Evolutionary conservation across 2,888 invertebrate genomes (phyloP).

Genomic region (Anoplius nigerrimus): DNA sequence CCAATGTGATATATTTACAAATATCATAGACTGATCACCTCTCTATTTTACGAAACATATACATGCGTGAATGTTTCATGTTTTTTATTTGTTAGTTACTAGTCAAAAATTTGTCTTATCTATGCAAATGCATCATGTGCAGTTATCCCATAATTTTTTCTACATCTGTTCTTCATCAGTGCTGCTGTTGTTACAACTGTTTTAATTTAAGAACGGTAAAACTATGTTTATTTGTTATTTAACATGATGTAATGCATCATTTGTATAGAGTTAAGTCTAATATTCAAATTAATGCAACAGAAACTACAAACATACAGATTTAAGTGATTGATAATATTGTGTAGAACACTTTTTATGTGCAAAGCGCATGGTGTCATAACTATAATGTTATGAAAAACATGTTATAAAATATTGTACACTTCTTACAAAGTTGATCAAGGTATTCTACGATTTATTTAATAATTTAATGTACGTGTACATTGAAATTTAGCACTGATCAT

Average conservation of each 20-base stretch:
- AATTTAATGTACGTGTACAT: constrained; percentile 7
- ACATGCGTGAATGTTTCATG: constrained; percentile 5
- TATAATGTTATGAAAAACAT: constrained; percentile 12
- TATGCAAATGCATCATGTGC: not conserved
- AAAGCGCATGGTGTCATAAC: not conserved
- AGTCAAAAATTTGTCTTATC: not conserved
- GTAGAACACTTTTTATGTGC: constrained; percentile 8
- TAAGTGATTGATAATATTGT: constrained; percentile 20
- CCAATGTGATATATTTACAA: constrained; percentile 24
- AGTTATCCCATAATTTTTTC: not conserved
- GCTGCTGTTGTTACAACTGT: not conserved
- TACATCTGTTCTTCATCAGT: not conserved
- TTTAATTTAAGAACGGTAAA: constrained; percentile 1
- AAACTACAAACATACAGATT: constrained; percentile 7
- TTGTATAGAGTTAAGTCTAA: constrained; percentile 33
- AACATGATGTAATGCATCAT: constrained; percentile 15
- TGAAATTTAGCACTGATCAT: constrained; percentile 9
- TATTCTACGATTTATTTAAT: not conserved
- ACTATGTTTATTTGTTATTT: constrained; percentile 1
- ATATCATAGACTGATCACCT: not conserved
- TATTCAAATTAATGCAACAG: constrained; percentile 18
- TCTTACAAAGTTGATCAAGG: not conserved
- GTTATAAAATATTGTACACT: constrained; percentile 1
- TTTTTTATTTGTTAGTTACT: constrained; percentile 1
- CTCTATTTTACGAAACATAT: not conserved